A percentile compares a stretch with the other conserved stretches of the same genome.
phyloP scores from a whole-genome alignment of 2,888 invertebrate species.

The Arctia plantaginis region DNA sequence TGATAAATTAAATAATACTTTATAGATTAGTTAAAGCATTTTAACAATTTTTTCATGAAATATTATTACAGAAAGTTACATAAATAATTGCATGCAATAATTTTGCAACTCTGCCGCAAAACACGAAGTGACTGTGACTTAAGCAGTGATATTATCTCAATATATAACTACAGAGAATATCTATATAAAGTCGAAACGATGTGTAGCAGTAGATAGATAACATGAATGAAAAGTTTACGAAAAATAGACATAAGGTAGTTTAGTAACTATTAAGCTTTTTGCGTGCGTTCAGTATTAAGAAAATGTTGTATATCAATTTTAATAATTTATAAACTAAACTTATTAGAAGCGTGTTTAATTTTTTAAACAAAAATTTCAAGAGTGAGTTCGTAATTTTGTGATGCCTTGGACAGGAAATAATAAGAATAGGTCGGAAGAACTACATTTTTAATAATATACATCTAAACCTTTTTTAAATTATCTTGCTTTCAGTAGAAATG shows the following conservation, averaged over 20 bases:
- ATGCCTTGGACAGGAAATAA: neutral
- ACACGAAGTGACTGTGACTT: constrained; percentile 41
- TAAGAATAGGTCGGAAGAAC: neutral
- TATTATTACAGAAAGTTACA: constrained; percentile 37
- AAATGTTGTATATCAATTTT: constrained; percentile 13
- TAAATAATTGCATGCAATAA: constrained; percentile 47
- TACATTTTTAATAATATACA: neutral
- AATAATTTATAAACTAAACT: constrained; percentile 18
- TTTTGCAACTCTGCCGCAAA: constrained; percentile 23
- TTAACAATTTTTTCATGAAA: neutral
- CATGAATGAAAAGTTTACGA: neutral
- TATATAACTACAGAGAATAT: neutral
- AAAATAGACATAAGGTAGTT: constrained; percentile 10
- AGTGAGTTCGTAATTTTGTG: constrained; percentile 32
- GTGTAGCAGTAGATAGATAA: neutral
- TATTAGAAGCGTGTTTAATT: constrained; percentile 33
- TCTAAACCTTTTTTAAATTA: too few relatives aligned
- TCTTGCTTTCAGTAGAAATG: too few relatives aligned
- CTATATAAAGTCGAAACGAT: neutral
- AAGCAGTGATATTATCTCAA: constrained; percentile 21
- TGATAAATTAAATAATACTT: neutral
- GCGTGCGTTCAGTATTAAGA: constrained; percentile 38
- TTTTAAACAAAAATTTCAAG: constrained; percentile 37
- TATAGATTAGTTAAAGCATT: neutral
- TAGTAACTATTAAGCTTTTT: constrained; percentile 28